phyloP scores from a whole-genome alignment of 1,140 invertebrate genomes.

The Gonioctena quinquepunctata region DNA sequence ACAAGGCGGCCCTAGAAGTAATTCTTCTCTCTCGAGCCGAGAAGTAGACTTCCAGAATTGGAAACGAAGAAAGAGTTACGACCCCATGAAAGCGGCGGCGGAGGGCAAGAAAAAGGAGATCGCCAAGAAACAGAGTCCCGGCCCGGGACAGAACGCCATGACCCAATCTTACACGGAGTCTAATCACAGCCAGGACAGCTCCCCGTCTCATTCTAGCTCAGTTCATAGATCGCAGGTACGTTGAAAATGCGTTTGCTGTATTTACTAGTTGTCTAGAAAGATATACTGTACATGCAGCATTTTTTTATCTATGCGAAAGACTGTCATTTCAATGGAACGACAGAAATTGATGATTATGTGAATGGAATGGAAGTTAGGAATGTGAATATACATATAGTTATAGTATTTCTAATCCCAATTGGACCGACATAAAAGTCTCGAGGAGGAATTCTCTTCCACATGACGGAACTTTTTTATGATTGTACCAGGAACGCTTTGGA shows the following conservation, averaged over 20 bases:
- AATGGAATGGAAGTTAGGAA: background rate
- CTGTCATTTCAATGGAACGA: no score
- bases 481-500: no score
- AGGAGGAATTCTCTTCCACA: no score
- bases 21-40: slow-evolving; percentile 67
- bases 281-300: no score
- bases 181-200: slow-evolving; percentile 50
- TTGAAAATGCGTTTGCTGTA: background rate
- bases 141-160: slow-evolving; percentile 32
- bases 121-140: slow-evolving; percentile 39
- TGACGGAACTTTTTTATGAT: no score
- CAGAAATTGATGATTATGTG: background rate
- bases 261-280: no score
- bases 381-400: no score
- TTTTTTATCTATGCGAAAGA: no score
- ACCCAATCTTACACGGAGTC: slow-evolving; percentile 49
- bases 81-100: slow-evolving; percentile 85
- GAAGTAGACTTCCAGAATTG: slow-evolving; percentile 90
- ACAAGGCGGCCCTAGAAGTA: slow-evolving; percentile 58
- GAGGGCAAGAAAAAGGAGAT: slow-evolving; percentile 71
- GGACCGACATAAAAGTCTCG: no score
- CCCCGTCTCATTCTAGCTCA: slow-evolving; percentile 54
- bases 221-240: slow-evolving; percentile 55
- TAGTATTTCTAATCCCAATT: no score
- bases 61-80: slow-evolving; percentile 88